Percentiles rank a stretch among this genome's conserved stretches.
These are phyloP conservation scores for Nylanderia fulva DNA, from an alignment of 1,140 invertebrate genomes.

Conservation along the genomic window DNA sequence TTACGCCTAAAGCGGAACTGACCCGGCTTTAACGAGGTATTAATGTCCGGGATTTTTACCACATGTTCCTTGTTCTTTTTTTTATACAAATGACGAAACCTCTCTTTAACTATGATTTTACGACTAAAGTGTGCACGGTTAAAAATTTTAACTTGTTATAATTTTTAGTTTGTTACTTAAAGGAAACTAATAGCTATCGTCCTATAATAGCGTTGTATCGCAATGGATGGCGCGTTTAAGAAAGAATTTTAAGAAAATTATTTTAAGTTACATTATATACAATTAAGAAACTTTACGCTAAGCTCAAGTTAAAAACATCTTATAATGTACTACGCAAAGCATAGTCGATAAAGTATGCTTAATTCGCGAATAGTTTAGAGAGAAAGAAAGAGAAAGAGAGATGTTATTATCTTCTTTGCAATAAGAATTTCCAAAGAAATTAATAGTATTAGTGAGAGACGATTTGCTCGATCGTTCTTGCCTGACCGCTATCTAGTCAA, in stretches of 20 bases:
- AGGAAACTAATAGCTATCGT: constrained; percentile 10
- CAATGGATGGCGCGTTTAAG: background rate
- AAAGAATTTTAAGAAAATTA: constrained; percentile 12
- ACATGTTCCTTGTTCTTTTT: background rate
- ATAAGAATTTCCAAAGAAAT: constrained; percentile 23
- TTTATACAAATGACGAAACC: background rate
- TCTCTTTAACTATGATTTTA: background rate
- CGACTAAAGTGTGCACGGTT: background rate
- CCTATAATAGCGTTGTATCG: constrained; percentile 14
- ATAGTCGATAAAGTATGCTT: constrained; percentile 19
- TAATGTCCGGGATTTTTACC: constrained; percentile 41
- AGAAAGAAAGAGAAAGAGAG: background rate
- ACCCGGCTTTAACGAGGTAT: constrained; percentile 37
- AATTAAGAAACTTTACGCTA: constrained; percentile 32
- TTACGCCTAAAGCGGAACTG: constrained; percentile 28
- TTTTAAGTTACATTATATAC: background rate
- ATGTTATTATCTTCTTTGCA: constrained; percentile 6
- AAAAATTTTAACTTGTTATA: constrained; percentile 22
- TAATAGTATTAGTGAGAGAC: background rate
- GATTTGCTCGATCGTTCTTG: constrained; percentile 26
- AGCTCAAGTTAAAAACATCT: constrained; percentile 15
- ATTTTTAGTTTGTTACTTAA: background rate
- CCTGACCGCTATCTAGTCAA: constrained; percentile 4
- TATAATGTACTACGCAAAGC: constrained; percentile 29
- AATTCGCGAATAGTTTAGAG: constrained; percentile 1